phyloP scores from a whole-genome alignment of 2,888 invertebrate species.

The Cyclophora punctaria region DNA sequence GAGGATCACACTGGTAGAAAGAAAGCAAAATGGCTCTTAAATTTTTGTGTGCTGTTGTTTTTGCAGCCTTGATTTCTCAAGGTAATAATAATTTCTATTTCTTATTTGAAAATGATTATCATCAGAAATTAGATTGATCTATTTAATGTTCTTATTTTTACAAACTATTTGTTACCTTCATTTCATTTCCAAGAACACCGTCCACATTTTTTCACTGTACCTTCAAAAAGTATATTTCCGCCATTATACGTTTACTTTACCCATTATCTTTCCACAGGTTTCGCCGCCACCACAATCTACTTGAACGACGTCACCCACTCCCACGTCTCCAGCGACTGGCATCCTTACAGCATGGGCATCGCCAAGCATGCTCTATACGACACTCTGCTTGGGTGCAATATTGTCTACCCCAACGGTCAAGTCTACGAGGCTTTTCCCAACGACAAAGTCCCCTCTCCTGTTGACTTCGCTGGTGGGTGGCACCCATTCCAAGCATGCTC shows the following conservation, averaged over 20 bases:
- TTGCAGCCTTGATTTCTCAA: constrained; percentile 11
- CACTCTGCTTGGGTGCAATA: constrained; percentile 29
- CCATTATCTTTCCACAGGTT: constrained; percentile 19
- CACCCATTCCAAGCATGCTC: constrained; percentile 30
- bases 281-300: constrained; percentile 22
- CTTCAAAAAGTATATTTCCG: not conserved
- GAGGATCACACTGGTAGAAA: too few relatives aligned
- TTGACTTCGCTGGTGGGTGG: constrained; percentile 13
- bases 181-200: not conserved
- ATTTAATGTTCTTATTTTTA: too few relatives aligned
- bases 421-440: constrained; percentile 33
- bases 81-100: constrained; percentile 3
- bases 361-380: constrained; percentile 27
- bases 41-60: constrained; percentile 5
- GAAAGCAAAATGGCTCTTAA: constrained; percentile 10
- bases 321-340: constrained; percentile 25
- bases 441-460: constrained; percentile 17
- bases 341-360: constrained; percentile 28
- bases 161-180: too few relatives aligned
- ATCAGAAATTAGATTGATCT: too few relatives aligned
- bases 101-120: too few relatives aligned
- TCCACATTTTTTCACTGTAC: too few relatives aligned
- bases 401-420: constrained; percentile 32
- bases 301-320: constrained; percentile 24
- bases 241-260: not conserved